A percentile compares a stretch with the other conserved stretches of the same genome.
Evolutionary conservation across 2,113 vertebrate species (phyloP).

Genomic region (Deroptyus accipitrinus): DNA sequence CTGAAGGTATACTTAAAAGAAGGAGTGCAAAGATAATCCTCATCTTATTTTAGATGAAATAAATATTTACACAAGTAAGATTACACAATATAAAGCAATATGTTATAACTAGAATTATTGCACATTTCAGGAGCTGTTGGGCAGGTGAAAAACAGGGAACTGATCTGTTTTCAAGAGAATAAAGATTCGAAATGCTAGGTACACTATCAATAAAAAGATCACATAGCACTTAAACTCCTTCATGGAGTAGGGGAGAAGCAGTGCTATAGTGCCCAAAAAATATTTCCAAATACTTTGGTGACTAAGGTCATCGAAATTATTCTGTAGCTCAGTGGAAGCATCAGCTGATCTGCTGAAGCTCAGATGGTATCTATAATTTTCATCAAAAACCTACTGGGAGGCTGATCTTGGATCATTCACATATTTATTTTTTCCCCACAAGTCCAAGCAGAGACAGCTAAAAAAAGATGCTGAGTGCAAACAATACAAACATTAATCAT

Average conservation of each 20-base stretch:
- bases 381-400: not conserved
- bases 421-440: fast-evolving
- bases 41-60: not conserved
- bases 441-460: not conserved
- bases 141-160: not conserved
- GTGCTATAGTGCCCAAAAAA: not conserved
- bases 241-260: not conserved
- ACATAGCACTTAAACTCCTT: not conserved
- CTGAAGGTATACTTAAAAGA: not conserved
- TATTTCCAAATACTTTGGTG: not conserved
- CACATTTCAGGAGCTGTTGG: not conserved
- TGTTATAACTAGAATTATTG: not conserved
- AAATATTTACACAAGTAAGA: not conserved
- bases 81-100: not conserved
- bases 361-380: not conserved
- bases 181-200: not conserved
- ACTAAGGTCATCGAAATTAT: not conserved
- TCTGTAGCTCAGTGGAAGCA: not conserved
- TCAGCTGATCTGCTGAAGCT: not conserved
- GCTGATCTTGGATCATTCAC: not conserved
- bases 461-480: not conserved
- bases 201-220: not conserved
- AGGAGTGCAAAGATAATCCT: not conserved
- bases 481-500: not conserved
- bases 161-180: not conserved